Evolutionary conservation across 2,888 invertebrate species (phyloP).

Genomic region (Dynastes tityus): DNA sequence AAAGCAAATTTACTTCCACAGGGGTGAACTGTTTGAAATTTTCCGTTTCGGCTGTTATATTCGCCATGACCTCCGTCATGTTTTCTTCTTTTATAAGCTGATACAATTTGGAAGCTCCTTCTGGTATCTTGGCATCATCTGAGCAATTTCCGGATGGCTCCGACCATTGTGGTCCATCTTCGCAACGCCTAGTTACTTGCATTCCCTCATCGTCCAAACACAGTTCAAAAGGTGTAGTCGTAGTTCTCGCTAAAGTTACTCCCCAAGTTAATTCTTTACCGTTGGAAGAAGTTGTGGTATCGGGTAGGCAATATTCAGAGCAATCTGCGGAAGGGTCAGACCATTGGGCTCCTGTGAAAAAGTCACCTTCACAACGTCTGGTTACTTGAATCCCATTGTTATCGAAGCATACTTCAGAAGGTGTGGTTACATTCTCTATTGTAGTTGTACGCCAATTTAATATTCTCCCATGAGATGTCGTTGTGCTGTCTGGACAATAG

Average conservation of each 20-base stretch:
- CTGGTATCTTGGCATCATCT: background rate
- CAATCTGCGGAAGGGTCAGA: too few relatives aligned
- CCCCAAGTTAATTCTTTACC: background rate
- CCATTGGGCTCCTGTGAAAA: too few relatives aligned
- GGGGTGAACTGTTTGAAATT: constrained; percentile 17
- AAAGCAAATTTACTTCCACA: constrained; percentile 18
- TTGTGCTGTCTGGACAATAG: too few relatives aligned
- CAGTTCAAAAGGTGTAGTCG: constrained; percentile 1
- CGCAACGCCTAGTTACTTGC: constrained; percentile 30
- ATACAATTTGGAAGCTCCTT: background rate
- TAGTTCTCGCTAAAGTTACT: background rate
- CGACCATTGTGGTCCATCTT: constrained; percentile 35
- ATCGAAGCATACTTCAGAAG: too few relatives aligned
- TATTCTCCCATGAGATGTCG: too few relatives aligned
- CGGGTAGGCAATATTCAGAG: too few relatives aligned
- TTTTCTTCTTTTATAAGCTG: background rate
- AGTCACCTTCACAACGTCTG: too few relatives aligned
- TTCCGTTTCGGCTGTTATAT: constrained; percentile 11
- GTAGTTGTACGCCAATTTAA: too few relatives aligned
- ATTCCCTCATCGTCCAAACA: constrained; percentile 36
- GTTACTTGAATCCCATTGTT: too few relatives aligned
- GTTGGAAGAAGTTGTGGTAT: background rate
- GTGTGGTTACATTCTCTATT: too few relatives aligned
- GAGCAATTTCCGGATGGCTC: constrained; percentile 24
- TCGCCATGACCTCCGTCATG: constrained; percentile 9